These are phyloP conservation scores for Calameuta filiformis DNA, from an alignment of 2,888 invertebrate species.

Conservation along the genomic window DNA sequence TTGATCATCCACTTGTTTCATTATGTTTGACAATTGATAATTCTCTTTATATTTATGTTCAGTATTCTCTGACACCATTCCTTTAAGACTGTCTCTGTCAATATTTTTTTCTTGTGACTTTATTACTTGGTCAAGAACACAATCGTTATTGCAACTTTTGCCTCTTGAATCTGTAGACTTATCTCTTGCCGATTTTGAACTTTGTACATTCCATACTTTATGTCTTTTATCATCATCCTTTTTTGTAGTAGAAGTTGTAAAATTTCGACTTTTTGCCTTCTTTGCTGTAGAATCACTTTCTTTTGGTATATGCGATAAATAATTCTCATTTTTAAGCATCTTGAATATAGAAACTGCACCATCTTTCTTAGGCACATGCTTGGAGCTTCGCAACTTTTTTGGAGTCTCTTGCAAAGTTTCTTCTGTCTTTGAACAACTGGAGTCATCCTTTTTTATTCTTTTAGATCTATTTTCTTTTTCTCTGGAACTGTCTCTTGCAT, in stretches of 20 bases:
- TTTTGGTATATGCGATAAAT: conserved; percentile 34
- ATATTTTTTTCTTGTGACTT: conserved; percentile 45
- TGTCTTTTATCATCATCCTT: conserved; percentile 54
- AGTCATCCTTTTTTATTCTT: conserved; percentile 57
- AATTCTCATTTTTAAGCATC: conserved; percentile 48
- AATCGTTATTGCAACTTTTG: conserved; percentile 51
- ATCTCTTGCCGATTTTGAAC: conserved; percentile 44
- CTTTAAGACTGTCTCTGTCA: conserved; percentile 43
- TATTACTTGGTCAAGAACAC: conserved; percentile 37
- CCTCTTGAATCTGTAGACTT: conserved; percentile 45
- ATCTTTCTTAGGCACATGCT: conserved; percentile 53
- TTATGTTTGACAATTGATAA: conserved; percentile 34
- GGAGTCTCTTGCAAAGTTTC: conserved; percentile 39
- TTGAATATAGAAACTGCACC: conserved; percentile 37
- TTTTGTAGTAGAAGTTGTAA: conserved; percentile 46
- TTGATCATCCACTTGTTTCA: conserved; percentile 45
- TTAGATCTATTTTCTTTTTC: conserved; percentile 60
- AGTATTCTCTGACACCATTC: conserved; percentile 41
- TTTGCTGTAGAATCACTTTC: conserved; percentile 44
- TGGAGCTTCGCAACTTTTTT: conserved; percentile 47
- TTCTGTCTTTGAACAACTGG: conserved; percentile 34
- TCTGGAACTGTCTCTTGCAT: conserved; percentile 51
- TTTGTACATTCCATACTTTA: conserved; percentile 40
- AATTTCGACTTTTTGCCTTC: conserved; percentile 50
- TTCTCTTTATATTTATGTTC: conserved; percentile 49